Percentiles rank a stretch among this genome's conserved stretches.
These are phyloP conservation scores for Chaenodraco wilsoni DNA, from an alignment of 2,797 vertebrate genomes.

Conservation along the genomic window DNA sequence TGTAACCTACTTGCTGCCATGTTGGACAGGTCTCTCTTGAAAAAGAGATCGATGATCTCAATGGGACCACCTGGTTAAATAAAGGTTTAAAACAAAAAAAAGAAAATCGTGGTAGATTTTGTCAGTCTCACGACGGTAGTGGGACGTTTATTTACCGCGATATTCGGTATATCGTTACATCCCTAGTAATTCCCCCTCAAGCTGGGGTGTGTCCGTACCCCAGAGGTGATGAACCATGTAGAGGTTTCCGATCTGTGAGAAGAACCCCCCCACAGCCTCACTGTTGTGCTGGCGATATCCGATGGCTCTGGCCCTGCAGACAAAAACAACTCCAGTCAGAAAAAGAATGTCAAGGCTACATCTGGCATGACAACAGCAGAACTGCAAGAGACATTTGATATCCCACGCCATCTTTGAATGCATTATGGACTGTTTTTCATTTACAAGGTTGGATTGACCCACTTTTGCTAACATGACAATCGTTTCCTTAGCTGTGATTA, in stretches of 20 bases:
- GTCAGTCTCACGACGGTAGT: too few species aligned
- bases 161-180: too few species aligned
- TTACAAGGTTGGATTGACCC: conserved; percentile 22
- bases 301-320: conserved; percentile 92
- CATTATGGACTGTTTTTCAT: conserved; percentile 30
- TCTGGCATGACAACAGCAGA: conserved; percentile 16
- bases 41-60: too few species aligned
- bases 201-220: conserved; percentile 58
- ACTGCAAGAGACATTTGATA: conserved; percentile 8
- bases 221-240: conserved; percentile 97
- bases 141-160: too few species aligned
- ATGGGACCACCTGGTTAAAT: too few species aligned
- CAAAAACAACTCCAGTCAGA: conserved; percentile 31
- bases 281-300: conserved; percentile 90
- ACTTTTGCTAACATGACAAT: conserved; percentile 2
- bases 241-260: conserved; percentile 95
- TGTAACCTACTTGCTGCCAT: too few species aligned
- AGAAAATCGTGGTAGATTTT: too few species aligned
- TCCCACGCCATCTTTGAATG: conserved; percentile 20
- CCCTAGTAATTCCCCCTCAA: neutral
- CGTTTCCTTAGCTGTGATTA: conserved; percentile 21
- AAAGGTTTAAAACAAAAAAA: too few species aligned
- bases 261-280: conserved; percentile 96
- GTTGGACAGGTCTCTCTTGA: too few species aligned
- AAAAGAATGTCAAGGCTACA: conserved; percentile 34